A percentile compares a stretch with the other conserved stretches of the same genome.
phyloP scores from a whole-genome alignment of 2,113 vertebrate species.

The Oenanthe oenanthe region DNA sequence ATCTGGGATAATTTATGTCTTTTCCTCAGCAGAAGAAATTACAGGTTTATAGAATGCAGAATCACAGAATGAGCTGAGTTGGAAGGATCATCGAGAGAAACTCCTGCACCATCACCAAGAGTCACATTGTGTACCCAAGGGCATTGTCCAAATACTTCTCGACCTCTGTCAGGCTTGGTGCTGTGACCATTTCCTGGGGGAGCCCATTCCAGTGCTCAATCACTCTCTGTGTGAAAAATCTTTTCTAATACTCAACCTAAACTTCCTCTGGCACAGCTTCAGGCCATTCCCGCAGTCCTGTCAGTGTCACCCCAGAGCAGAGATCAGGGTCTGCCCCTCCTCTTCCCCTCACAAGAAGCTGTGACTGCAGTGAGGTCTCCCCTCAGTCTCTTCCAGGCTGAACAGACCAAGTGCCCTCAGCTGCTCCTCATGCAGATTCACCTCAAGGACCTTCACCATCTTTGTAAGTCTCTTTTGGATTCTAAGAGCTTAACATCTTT shows the following conservation, averaged over 20 bases:
- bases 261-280: background rate
- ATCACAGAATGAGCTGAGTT: background rate
- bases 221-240: background rate
- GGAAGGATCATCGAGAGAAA: background rate
- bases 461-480: background rate
- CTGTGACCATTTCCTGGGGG: background rate
- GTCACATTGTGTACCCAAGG: fast-evolving
- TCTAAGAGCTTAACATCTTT: background rate
- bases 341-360: background rate
- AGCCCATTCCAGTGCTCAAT: background rate
- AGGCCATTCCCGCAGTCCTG: fast-evolving
- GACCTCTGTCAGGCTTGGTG: background rate
- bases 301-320: background rate
- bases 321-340: background rate
- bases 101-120: background rate
- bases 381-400: background rate
- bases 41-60: background rate
- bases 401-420: background rate
- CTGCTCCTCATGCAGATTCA: fast-evolving
- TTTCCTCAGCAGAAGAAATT: background rate
- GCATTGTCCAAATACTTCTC: background rate
- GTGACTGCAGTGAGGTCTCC: background rate
- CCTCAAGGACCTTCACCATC: background rate
- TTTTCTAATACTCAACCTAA: background rate
- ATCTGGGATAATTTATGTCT: background rate